Evolutionary conservation across 2,797 vertebrate species (phyloP).

Genomic region (Sebastes matsubarae): DNA sequence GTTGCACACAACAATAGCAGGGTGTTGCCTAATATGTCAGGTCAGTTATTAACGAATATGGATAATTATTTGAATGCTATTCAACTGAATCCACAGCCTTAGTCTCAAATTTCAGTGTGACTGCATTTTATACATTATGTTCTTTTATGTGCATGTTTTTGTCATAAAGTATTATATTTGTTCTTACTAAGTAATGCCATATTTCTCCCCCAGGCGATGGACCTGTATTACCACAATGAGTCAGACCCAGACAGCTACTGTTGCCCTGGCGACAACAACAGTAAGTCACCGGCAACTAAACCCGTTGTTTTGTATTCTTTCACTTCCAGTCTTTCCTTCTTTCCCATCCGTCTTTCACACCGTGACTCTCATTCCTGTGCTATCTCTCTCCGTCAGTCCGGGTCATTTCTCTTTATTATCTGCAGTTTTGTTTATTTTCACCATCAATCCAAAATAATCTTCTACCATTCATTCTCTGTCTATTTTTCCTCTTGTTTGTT

Average conservation of each 20-base stretch:
- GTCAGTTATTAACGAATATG: background rate
- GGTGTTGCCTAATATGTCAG: background rate
- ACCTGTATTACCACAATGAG: constrained; percentile 84
- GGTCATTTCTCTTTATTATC: constrained; percentile 23
- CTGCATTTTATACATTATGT: background rate
- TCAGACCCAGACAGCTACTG: constrained; percentile 81
- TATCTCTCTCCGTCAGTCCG: background rate
- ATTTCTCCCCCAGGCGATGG: constrained; percentile 80
- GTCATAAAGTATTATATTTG: background rate
- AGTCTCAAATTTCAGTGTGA: background rate
- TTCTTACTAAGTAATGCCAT: constrained; percentile 31
- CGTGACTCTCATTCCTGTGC: background rate
- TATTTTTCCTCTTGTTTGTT: constrained; percentile 9
- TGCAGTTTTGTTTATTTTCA: constrained; percentile 19
- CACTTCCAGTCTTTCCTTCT: constrained; percentile 7
- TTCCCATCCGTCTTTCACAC: constrained; percentile 9
- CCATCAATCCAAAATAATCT: constrained; percentile 11
- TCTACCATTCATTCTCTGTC: background rate
- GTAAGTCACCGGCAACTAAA: constrained; percentile 73
- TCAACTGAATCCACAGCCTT: background rate
- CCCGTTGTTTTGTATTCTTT: constrained; percentile 45
- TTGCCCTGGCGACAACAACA: constrained; percentile 80
- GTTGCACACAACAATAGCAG: background rate
- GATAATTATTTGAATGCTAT: background rate
- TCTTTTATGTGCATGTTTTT: constrained; percentile 14